These are phyloP conservation scores for Cyclina sinensis DNA, from an alignment of 1,140 invertebrate species.

Conservation along the genomic window DNA sequence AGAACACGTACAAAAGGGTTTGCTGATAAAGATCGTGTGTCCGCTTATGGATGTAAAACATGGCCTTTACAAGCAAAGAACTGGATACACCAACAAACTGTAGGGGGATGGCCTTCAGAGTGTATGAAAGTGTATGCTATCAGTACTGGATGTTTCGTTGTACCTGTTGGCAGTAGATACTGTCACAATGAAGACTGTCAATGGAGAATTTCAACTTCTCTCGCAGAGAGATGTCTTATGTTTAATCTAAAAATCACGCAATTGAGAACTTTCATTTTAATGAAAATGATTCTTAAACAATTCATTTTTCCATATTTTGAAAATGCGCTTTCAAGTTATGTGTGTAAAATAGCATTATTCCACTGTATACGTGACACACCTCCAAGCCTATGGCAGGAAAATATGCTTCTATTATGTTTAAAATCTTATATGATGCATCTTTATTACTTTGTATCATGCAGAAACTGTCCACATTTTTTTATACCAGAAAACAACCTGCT, in stretches of 20 bases:
- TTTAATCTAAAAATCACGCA: conserved; percentile 23
- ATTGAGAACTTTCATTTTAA: neutral
- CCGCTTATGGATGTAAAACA: neutral
- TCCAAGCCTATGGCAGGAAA: neutral
- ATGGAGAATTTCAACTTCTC: neutral
- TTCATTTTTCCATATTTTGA: neutral
- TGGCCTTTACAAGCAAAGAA: neutral
- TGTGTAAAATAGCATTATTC: conserved; percentile 9
- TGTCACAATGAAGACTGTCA: neutral
- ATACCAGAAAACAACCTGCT: conserved; percentile 3
- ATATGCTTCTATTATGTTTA: neutral
- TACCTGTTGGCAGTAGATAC: neutral
- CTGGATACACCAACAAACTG: neutral
- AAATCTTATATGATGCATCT: neutral
- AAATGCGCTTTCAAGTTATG: conserved; percentile 15
- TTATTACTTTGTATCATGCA: neutral
- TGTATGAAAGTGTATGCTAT: neutral
- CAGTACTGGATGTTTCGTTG: neutral
- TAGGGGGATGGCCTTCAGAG: neutral
- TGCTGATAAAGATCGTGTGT: neutral
- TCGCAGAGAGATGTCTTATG: conserved; percentile 8
- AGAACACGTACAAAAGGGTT: neutral
- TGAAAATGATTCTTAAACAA: conserved; percentile 11
- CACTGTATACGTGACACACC: neutral
- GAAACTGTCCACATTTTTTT: neutral